Evolutionary conservation across 2,113 vertebrate genomes (phyloP), one percentile per base, ranked within the genome.

Genomic region (Recurvirostra avosetta): DNA sequence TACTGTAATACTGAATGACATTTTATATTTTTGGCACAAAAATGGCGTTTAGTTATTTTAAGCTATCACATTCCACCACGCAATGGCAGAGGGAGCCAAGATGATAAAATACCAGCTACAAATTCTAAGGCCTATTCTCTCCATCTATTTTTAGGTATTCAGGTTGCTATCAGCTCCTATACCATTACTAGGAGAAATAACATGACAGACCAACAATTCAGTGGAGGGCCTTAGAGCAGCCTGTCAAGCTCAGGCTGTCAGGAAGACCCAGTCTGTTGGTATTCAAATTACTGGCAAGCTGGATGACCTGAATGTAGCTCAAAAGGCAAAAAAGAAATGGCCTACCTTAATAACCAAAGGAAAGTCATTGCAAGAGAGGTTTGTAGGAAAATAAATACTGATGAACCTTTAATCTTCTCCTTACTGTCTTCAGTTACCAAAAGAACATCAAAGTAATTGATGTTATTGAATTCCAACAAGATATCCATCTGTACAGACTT

Each of bases 121-220:
- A 20, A 87, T 75, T 70, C 45, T 17, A n/a, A 88, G 43, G 68
- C 71, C 82, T 62, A 34, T 96, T 96, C 58, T 47, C 9, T 76
- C 76, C 15, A 38, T 52, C 93, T 97, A 91, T 96, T 96, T 95
- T 97, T 95, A 96, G 90, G 47, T 14, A 50, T 86, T 56, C 74
- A 38, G 86, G 68, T 82, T 79, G 83, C 84, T 65, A 92, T 92
- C 88, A 36, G 65, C 75, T 95, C 88, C n/a, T 56, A 81, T 47
- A 89, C 82, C 87, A 76, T 81, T 90, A 84, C 86, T 13, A 45
- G 90, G 45, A 71, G 83, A 91, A 92, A 86, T 50, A 71, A 93
- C 66, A 23, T 56, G 94, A 92, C 83, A 90, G 58, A 86, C 75
- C 65, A 85, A 71, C 56, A 70, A 92, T 68, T 92, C 92, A 91